phyloP scores from a whole-genome alignment of 2,797 vertebrate species.

The Galaxias olidus region DNA sequence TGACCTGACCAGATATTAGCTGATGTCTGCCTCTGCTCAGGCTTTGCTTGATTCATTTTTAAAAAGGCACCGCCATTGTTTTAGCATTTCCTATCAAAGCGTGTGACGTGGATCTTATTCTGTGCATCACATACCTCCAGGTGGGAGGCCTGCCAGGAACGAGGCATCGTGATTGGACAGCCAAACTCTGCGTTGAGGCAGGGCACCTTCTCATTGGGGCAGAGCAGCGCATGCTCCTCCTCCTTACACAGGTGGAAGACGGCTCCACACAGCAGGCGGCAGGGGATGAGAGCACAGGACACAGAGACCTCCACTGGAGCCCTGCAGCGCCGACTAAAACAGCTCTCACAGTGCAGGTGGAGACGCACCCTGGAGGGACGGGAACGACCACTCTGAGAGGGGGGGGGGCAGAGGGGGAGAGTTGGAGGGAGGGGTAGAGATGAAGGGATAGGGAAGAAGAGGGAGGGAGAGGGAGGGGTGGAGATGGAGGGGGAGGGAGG shows the following conservation, averaged over 20 bases:
- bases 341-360: slow-evolving; percentile 90
- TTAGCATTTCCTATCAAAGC: too few relatives aligned
- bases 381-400: slow-evolving; percentile 44
- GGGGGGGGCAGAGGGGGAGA: background rate
- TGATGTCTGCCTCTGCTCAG: too few relatives aligned
- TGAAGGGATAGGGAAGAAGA: too few relatives aligned
- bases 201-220: slow-evolving; percentile 81
- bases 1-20: too few relatives aligned
- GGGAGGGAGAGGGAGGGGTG: background rate
- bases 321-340: slow-evolving; percentile 83
- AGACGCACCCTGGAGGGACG: slow-evolving; percentile 51
- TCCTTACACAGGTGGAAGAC: slow-evolving; percentile 86
- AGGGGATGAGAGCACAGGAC: slow-evolving; percentile 79
- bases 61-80: too few relatives aligned
- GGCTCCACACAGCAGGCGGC: slow-evolving; percentile 78
- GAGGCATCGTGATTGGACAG: slow-evolving; percentile 82
- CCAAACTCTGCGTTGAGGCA: slow-evolving; percentile 83
- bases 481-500: too few relatives aligned
- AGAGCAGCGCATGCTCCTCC: slow-evolving; percentile 81
- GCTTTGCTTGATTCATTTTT: too few relatives aligned
- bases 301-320: slow-evolving; percentile 63
- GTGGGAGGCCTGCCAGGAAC: slow-evolving; percentile 80
- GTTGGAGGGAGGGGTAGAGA: background rate
- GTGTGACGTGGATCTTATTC: too few relatives aligned
- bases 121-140: slow-evolving; percentile 49